Evolutionary conservation across 2,888 invertebrate genomes (phyloP).

Genomic region (Drosophila cracens): DNA sequence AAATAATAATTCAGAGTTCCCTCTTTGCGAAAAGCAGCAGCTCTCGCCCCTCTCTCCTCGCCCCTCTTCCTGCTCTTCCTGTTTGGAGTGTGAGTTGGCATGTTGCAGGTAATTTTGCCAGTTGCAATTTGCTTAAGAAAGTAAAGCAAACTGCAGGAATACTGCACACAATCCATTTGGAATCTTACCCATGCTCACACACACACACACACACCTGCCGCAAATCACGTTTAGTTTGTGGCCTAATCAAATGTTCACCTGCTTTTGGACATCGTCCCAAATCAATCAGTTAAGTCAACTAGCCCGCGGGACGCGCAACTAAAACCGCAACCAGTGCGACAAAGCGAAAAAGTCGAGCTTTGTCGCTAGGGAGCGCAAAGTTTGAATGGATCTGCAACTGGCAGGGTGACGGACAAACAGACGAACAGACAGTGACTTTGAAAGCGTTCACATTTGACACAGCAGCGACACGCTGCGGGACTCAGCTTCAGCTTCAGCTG

Average conservation of each 20-base stretch:
- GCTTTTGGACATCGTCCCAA: constrained; percentile 35
- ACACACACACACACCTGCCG: constrained; percentile 20
- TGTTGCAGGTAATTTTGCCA: constrained; percentile 16
- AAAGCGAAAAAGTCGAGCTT: constrained; percentile 10
- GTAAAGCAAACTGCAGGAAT: constrained; percentile 8
- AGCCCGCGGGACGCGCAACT: constrained; percentile 38
- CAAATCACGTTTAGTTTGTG: constrained; percentile 55
- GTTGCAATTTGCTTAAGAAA: constrained; percentile 13
- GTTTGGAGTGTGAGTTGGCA: background rate
- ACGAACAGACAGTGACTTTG: constrained; percentile 48
- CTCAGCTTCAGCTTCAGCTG: background rate
- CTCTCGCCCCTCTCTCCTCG: background rate
- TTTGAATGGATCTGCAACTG: constrained; percentile 46
- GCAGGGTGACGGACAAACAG: background rate
- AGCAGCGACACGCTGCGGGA: constrained; percentile 12
- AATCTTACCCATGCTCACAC: background rate
- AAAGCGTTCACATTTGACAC: constrained; percentile 40
- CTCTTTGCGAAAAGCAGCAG: background rate
- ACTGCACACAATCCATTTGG: background rate
- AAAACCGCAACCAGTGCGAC: constrained; percentile 28
- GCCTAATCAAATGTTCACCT: constrained; percentile 18
- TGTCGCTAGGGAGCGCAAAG: constrained; percentile 53
- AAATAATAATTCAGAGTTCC: background rate
- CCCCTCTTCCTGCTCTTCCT: background rate
- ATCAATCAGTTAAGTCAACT: constrained; percentile 57